Conservation (phyloP, 2,888 invertebrate genomes). For the Bibio marci region DNA sequence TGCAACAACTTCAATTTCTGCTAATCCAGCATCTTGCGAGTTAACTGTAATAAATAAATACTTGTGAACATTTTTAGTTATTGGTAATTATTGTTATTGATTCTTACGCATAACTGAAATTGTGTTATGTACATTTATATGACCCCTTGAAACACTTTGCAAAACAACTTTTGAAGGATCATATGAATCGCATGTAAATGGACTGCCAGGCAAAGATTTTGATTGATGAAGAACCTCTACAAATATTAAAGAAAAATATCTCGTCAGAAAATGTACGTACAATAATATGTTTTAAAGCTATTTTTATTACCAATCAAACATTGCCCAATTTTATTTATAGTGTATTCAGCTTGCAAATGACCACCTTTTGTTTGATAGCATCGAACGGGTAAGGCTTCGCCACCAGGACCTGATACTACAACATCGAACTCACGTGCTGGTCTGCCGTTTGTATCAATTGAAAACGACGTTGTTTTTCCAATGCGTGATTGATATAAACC, state of each 20-base stretch:
- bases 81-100: background rate
- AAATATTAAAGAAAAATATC: conserved; percentile 16
- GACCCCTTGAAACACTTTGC: conserved; percentile 56
- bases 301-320: conserved; percentile 45
- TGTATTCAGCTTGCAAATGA: conserved; percentile 85
- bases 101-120: conserved; percentile 62
- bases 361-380: conserved; percentile 96
- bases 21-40: conserved; percentile 65
- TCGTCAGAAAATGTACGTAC: background rate
- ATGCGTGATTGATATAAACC: conserved; percentile 76
- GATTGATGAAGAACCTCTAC: conserved; percentile 81
- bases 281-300: no score
- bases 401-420: conserved; percentile 66
- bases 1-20: conserved; percentile 73
- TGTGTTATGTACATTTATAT: conserved; percentile 65
- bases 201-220: conserved; percentile 81
- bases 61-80: background rate
- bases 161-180: conserved; percentile 71
- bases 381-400: conserved; percentile 68
- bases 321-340: conserved; percentile 57
- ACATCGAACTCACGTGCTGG: conserved; percentile 83
- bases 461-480: conserved; percentile 68
- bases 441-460: conserved; percentile 72
- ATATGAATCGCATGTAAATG: conserved; percentile 83
- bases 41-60: conserved; percentile 38